Evolutionary conservation across 2,113 vertebrate genomes (phyloP).

Genomic region (Opisthocomus hoazin): DNA sequence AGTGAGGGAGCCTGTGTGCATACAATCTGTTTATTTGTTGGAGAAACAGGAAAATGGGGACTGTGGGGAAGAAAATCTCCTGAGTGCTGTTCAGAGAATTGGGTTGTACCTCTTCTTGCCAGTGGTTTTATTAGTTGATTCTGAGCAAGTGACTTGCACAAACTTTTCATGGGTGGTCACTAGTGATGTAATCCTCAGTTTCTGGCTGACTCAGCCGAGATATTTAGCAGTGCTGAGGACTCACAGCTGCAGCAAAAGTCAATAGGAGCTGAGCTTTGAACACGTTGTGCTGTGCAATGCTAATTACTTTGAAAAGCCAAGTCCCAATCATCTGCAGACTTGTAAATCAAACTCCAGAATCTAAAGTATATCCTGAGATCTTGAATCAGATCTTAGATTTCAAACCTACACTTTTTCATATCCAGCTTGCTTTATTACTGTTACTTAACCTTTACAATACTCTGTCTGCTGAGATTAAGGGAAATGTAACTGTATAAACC

Average conservation of each 20-base stretch:
- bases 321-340: neutral
- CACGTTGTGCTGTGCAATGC: neutral
- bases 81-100: neutral
- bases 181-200: neutral
- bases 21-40: neutral
- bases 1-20: neutral
- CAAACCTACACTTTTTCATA: neutral
- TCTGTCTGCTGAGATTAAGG: neutral
- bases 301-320: neutral
- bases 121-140: neutral
- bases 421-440: neutral
- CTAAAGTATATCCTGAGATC: neutral
- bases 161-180: slow-evolving; percentile 23
- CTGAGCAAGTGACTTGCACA: neutral
- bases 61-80: neutral
- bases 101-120: neutral
- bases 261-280: neutral
- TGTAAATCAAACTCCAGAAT: neutral
- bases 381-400: neutral
- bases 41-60: neutral
- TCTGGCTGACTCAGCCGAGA: slow-evolving; percentile 26
- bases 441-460: neutral
- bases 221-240: neutral
- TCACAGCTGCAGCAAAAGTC: slow-evolving; percentile 38
- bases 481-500: neutral